Base-by-base conservation (phyloP, 2,888 invertebrate species). In the Conops quadrifasciatus region DNA sequence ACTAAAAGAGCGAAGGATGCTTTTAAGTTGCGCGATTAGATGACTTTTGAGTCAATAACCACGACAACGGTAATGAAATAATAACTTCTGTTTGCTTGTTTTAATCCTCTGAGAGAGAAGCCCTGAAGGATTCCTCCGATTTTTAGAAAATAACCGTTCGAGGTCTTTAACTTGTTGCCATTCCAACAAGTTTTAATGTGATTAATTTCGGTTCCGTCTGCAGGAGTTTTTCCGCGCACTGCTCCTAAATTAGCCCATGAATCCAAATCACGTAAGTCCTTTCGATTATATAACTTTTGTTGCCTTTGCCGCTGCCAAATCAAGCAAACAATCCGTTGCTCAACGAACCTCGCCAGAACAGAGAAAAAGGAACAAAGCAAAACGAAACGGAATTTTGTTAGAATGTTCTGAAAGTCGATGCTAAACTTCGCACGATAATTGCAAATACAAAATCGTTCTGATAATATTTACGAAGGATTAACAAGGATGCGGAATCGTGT, bases 401-500 rank as follows among this genome's bases (percentile, higher is more conserved):
- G 16, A 30, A 19, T n/a, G 15, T 24, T 36, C 13, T 49, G 16
- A 30, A 66, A 56, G 53, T 30, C 53, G 16, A 66, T 24, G 66
- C 56, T 30, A n/a, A 66, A 56, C 56, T 66, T 53, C 21, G 21
- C 43, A 58, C 58, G 60, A 68, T 68, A 60, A 68, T 68, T 68
- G 67, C 47, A 36, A 68, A 68, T 68, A 68, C 67, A 58, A 45
- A 65, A 67, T 49, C 15, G 60, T 59, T 28, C 36, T 59, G 67
- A 68, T 68, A 60, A 68, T 68, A 60, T 68, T 26, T 47, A 49
- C 45, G 30, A 2, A 60, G 59, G 67, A 68, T 68, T 59, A 68
- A 49, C 60, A 45, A 68, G 60, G 59, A 60, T 60, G 60, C 26
- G 24, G 47, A 47, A 66, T 66, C 19, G 63, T 43, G 24, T 13